A percentile compares a stretch with the other conserved stretches of the same genome.
Evolutionary conservation across 2,113 vertebrate species (phyloP).

Genomic region (Percopsis transmontana): DNA sequence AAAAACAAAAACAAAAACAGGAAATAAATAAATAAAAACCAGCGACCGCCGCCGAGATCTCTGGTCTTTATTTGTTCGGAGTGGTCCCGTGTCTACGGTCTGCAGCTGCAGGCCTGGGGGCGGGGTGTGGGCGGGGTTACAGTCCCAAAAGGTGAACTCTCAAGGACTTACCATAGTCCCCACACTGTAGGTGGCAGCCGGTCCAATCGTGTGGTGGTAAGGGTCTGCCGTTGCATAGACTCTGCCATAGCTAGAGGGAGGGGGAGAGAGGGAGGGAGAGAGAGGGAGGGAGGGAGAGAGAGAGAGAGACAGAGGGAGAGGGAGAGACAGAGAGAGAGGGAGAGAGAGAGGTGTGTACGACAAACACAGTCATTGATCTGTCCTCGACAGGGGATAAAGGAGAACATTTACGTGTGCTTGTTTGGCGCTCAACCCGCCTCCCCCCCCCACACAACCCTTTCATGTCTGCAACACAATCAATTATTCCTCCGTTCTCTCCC

Average conservation of each 20-base stretch:
- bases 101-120: conserved; percentile 5
- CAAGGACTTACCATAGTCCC: conserved; percentile 91
- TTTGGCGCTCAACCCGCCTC: conserved; percentile 57
- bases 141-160: conserved; percentile 4
- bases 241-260: conserved; percentile 86
- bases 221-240: conserved; percentile 93
- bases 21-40: conserved; percentile 49
- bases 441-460: conserved; percentile 66
- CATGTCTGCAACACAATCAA: conserved; percentile 62
- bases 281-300: background rate
- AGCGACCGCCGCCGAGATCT: conserved; percentile 14
- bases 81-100: conserved; percentile 8
- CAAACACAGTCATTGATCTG: conserved; percentile 51
- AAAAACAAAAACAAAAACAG: background rate
- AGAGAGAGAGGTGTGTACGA: background rate
- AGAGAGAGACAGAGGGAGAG: too few species aligned
- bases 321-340: background rate
- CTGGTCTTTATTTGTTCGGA: conserved; percentile 52
- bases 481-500: conserved; percentile 45
- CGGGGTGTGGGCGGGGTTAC: background rate
- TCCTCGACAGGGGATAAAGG: conserved; percentile 42
- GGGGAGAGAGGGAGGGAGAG: background rate
- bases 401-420: conserved; percentile 60
- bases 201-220: conserved; percentile 90
- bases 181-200: conserved; percentile 91